These are phyloP conservation scores for Peromyscus nudipes DNA, from an alignment of 2,797 vertebrate genomes.

Conservation along the genomic window DNA sequence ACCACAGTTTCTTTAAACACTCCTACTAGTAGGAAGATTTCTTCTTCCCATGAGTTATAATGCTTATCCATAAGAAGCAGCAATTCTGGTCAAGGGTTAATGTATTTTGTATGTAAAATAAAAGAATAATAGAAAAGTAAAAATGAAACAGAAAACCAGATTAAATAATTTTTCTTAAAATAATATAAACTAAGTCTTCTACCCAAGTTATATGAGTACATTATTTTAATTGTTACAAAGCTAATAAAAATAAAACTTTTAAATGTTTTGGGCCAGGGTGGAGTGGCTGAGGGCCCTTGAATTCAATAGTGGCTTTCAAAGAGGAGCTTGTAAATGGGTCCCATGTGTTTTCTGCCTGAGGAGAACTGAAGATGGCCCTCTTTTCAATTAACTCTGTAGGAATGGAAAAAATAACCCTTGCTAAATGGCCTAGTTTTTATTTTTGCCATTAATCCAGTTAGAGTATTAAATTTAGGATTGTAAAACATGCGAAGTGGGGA, in stretches of 20 bases:
- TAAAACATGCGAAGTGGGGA: slow-evolving; percentile 34
- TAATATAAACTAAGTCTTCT: slow-evolving; percentile 57
- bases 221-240: slow-evolving; percentile 80
- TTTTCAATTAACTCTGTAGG: slow-evolving; percentile 52
- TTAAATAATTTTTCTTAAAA: slow-evolving; percentile 55
- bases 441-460: slow-evolving; percentile 65
- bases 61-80: slow-evolving; percentile 20
- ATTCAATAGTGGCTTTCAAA: slow-evolving; percentile 68
- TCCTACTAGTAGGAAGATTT: not conserved
- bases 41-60: not conserved
- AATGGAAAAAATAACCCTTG: slow-evolving; percentile 58
- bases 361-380: slow-evolving; percentile 34
- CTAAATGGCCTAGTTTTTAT: slow-evolving; percentile 57
- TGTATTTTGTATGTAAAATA: slow-evolving; percentile 30
- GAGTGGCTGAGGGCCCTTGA: slow-evolving; percentile 69
- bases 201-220: slow-evolving; percentile 7
- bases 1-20: not conserved
- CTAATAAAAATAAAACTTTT: slow-evolving; percentile 81
- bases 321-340: slow-evolving; percentile 80
- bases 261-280: slow-evolving; percentile 10
- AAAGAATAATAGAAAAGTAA: slow-evolving; percentile 24
- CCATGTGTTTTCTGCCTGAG: slow-evolving; percentile 79
- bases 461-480: slow-evolving; percentile 59
- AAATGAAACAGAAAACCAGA: slow-evolving; percentile 53
- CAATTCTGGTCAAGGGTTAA: not conserved